Conservation (phyloP, 2,113 vertebrate species). For the Thamnophis sirtalis region DNA sequence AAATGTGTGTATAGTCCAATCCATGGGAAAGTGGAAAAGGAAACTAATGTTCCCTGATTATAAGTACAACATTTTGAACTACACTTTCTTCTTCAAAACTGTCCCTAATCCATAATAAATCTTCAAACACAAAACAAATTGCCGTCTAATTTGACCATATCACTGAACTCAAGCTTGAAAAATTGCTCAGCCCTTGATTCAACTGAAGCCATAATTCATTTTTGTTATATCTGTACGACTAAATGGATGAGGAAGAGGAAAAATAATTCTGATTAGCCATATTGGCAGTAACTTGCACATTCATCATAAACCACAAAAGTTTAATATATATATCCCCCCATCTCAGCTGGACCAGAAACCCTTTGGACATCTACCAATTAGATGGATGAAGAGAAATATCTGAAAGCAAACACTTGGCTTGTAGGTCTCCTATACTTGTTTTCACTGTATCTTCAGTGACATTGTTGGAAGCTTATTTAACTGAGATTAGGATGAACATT, state of each 20-base stretch:
- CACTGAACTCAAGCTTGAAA: neutral
- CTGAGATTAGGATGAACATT: neutral
- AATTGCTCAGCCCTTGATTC: neutral
- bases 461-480: neutral
- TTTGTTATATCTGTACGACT: neutral
- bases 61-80: neutral
- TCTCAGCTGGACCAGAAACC: neutral
- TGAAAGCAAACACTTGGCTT: neutral
- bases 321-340: constrained; percentile 16
- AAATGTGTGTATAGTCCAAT: neutral
- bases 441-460: neutral
- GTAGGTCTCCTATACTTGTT: no score
- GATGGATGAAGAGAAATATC: neutral
- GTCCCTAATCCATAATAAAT: neutral
- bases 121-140: neutral
- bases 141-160: neutral
- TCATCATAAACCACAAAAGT: constrained; percentile 11
- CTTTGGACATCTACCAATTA: neutral
- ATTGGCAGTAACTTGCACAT: constrained; percentile 34
- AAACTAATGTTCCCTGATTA: neutral
- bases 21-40: neutral
- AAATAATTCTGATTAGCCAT: constrained; percentile 23
- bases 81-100: neutral
- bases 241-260: neutral
- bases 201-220: neutral